These are phyloP conservation scores for Aporrectodea caliginosa DNA, from an alignment of 1,140 invertebrate genomes.

Conservation along the genomic window DNA sequence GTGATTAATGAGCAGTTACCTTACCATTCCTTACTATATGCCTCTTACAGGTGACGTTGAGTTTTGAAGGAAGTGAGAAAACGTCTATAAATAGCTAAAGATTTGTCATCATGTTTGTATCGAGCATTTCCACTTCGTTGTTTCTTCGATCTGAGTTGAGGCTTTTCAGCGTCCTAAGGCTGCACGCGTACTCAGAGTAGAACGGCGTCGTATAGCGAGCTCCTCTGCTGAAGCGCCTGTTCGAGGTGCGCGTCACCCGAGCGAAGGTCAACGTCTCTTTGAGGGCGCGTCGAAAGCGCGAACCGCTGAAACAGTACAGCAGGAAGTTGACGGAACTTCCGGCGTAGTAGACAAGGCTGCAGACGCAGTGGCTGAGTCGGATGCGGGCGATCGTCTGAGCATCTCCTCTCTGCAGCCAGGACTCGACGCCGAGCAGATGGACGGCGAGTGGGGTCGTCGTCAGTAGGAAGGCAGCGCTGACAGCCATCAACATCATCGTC, in stretches of 20 bases:
- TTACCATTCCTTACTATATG: no score
- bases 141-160: background rate
- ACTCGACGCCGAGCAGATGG: conserved; percentile 36
- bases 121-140: no score
- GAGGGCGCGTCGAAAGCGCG: conserved; percentile 65
- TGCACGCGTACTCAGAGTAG: background rate
- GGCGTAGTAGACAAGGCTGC: conserved; percentile 67
- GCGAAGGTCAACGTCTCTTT: background rate
- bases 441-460: conserved; percentile 40
- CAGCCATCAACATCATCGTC: conserved; percentile 40
- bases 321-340: conserved; percentile 82
- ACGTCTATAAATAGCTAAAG: no score
- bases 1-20: no score
- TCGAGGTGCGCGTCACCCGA: background rate
- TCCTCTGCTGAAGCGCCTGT: background rate
- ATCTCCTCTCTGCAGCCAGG: conserved; percentile 26
- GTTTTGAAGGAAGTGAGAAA: no score
- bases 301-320: conserved; percentile 73
- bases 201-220: background rate
- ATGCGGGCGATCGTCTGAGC: conserved; percentile 31
- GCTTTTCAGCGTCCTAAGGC: background rate
- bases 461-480: conserved; percentile 40
- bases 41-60: no score
- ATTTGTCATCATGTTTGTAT: no score
- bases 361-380: conserved; percentile 59